Percentiles rank a stretch among this genome's conserved stretches.
Conservation (phyloP, 2,888 invertebrate species). For the Tuta absoluta region DNA sequence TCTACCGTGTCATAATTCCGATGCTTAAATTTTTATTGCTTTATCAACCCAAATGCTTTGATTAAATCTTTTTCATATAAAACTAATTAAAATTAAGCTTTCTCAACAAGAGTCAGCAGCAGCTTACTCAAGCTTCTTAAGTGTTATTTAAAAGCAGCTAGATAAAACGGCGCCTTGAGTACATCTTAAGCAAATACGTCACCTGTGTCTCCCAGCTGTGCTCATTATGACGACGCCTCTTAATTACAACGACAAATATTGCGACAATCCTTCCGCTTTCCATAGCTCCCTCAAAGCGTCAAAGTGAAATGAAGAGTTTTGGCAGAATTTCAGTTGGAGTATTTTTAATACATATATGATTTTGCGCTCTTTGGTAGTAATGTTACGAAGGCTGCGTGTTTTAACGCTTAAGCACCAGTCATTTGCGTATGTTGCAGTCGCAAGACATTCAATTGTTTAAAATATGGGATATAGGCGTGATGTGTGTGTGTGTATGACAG, state of each 20-base stretch:
- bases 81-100: slow-evolving; percentile 5
- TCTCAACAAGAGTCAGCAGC: not conserved
- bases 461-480: too few relatives aligned
- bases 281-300: not conserved
- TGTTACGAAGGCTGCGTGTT: too few relatives aligned
- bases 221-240: slow-evolving; percentile 19
- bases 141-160: slow-evolving; percentile 8
- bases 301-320: not conserved
- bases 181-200: slow-evolving; percentile 8
- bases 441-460: too few relatives aligned
- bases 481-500: too few relatives aligned
- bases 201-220: slow-evolving; percentile 17
- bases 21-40: not conserved
- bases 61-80: not conserved
- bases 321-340: not conserved
- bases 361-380: too few relatives aligned
- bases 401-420: too few relatives aligned
- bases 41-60: not conserved
- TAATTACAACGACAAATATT: slow-evolving; percentile 29
- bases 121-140: slow-evolving; percentile 8
- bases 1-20: too few relatives aligned
- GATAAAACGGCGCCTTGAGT: slow-evolving; percentile 9
- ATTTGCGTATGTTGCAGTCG: too few relatives aligned
- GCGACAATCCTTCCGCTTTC: slow-evolving; percentile 4
- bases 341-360: too few relatives aligned